Conservation (phyloP, 1,140 invertebrate genomes). For the Temnothorax curvispinosus region DNA sequence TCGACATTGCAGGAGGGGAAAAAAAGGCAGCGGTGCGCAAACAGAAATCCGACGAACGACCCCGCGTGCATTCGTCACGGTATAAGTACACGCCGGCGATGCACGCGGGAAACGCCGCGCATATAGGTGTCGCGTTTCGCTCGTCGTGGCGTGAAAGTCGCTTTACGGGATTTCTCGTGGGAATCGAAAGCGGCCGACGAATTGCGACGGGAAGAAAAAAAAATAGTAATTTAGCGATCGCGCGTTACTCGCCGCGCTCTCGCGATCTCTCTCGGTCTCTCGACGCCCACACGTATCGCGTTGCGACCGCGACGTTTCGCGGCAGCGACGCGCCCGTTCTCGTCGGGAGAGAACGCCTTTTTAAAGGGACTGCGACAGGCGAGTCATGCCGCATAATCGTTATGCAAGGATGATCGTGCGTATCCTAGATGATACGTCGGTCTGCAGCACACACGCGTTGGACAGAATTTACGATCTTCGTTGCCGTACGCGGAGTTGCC, state of each 20-base stretch:
- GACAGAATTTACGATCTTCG: conserved; percentile 27
- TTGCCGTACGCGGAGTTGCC: neutral
- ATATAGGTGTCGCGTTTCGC: conserved; percentile 18
- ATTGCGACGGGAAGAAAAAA: neutral
- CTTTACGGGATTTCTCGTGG: conserved; percentile 22
- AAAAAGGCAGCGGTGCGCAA: conserved; percentile 10
- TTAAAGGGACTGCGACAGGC: neutral
- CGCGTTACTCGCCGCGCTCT: neutral
- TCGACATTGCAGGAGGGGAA: neutral
- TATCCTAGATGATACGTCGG: conserved; percentile 31
- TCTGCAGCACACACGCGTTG: neutral
- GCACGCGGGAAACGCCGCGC: neutral
- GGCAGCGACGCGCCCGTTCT: neutral
- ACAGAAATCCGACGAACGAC: neutral
- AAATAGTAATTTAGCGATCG: neutral
- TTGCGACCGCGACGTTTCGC: neutral
- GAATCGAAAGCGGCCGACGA: conserved; percentile 34
- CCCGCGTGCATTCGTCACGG: neutral
- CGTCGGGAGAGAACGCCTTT: neutral
- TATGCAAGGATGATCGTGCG: conserved; percentile 42
- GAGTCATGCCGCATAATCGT: conserved; percentile 48
- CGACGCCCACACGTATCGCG: neutral
- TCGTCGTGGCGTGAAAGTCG: conserved; percentile 38
- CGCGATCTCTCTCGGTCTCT: neutral
- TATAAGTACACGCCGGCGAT: neutral